Evolutionary conservation across 2,888 invertebrate genomes (phyloP).

Genomic region (Ennomos fuscantarius): DNA sequence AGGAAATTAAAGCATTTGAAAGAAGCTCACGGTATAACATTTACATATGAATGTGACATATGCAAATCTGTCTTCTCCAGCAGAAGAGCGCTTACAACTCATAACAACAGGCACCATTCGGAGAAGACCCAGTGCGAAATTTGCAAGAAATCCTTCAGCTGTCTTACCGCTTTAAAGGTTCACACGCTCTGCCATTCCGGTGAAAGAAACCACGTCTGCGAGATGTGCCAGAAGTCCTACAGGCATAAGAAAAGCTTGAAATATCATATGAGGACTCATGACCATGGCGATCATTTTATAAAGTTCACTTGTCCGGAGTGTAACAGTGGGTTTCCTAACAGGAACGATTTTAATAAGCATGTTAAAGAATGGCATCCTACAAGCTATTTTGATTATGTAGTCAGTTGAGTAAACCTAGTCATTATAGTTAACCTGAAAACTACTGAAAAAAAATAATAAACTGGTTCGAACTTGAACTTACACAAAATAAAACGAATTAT

Average conservation of each 20-base stretch:
- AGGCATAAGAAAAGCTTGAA: conserved; percentile 74
- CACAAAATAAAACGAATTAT: no score
- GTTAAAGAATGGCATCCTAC: conserved; percentile 65
- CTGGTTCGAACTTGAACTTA: no score
- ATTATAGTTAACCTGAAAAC: no score
- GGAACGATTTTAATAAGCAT: conserved; percentile 60
- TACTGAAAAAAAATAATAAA: no score
- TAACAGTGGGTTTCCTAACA: conserved; percentile 51
- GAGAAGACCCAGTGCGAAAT: conserved; percentile 74
- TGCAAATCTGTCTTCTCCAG: conserved; percentile 64
- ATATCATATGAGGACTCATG: conserved; percentile 69
- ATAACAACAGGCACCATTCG: conserved; percentile 67
- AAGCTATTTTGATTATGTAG: conserved; percentile 48
- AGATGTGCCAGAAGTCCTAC: conserved; percentile 78
- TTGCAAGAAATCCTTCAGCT: conserved; percentile 78
- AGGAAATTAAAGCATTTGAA: conserved; percentile 70
- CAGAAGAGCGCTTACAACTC: conserved; percentile 63
- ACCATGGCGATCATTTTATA: conserved; percentile 43
- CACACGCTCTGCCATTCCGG: conserved; percentile 67
- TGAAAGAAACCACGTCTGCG: conserved; percentile 65
- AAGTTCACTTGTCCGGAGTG: conserved; percentile 61
- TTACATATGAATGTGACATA: conserved; percentile 63
- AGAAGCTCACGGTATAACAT: conserved; percentile 65
- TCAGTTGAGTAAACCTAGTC: conserved; percentile 23
- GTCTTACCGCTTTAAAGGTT: conserved; percentile 61